Conservation (phyloP, 53 echinoderm and acorn worm species). For the Paelopatides confundens region DNA sequence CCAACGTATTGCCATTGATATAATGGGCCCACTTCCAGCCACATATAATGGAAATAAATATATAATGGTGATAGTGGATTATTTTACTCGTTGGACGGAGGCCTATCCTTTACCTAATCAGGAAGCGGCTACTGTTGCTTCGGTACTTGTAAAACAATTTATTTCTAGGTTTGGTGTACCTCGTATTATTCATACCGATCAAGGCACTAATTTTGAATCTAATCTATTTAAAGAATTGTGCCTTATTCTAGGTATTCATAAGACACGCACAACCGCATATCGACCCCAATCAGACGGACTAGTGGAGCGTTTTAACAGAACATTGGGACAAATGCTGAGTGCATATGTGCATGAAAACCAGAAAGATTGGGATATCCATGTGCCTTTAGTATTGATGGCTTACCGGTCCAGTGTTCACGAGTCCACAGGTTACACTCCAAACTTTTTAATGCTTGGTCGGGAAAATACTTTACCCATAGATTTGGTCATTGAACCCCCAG, state of each 20-base stretch:
- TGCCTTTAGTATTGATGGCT: conserved; percentile 12
- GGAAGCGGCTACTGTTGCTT: conserved; percentile 45
- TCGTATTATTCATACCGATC: neutral
- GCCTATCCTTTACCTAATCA: conserved; percentile 51
- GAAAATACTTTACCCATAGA: neutral
- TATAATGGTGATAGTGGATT: conserved; percentile 29
- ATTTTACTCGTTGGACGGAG: conserved; percentile 51
- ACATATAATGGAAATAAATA: conserved; percentile 29
- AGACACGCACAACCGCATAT: conserved; percentile 7
- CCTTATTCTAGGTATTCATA: neutral
- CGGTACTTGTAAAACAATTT: conserved; percentile 9
- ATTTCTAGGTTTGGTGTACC: neutral
- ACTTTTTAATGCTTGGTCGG: neutral
- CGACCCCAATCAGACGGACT: conserved; percentile 23
- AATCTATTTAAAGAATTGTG: neutral
- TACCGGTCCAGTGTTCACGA: conserved; percentile 4
- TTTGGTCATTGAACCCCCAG: neutral
- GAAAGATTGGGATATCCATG: no score
- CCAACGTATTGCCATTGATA: conserved; percentile 36
- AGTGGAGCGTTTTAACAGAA: conserved; percentile 39
- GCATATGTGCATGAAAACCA: no score
- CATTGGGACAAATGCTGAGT: conserved; percentile 14
- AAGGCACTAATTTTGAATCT: conserved; percentile 18
- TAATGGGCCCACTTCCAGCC: conserved; percentile 26
- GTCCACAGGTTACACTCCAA: neutral